phyloP scores from a whole-genome alignment of 23 tunicate genomes.

The Corella eumyota region DNA sequence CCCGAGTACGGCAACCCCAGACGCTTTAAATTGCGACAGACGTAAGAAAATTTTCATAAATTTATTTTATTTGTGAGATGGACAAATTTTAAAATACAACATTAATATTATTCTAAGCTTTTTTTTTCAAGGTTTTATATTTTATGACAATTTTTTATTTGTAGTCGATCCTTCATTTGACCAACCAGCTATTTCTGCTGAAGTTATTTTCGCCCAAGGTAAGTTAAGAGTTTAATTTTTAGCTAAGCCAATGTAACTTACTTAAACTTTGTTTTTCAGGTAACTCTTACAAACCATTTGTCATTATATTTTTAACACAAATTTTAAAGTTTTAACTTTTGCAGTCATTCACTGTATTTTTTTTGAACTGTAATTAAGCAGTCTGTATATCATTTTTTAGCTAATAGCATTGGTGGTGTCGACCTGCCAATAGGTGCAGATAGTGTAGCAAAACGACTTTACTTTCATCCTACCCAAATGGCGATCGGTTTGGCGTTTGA shows the following conservation, averaged over 20 bases:
- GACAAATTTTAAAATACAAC: background rate
- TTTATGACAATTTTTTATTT: background rate
- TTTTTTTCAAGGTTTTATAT: no score
- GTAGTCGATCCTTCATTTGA: conserved; percentile 2
- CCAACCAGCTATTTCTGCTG: conserved; percentile 9
- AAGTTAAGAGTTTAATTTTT: background rate
- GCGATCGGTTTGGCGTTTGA: conserved; percentile 56
- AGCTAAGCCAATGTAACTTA: background rate
- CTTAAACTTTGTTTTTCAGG: background rate
- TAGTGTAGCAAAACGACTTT: conserved; percentile 26
- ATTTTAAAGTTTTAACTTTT: no score
- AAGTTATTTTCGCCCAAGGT: conserved; percentile 22
- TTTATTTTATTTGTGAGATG: background rate
- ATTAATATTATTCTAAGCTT: no score
- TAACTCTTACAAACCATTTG: conserved; percentile 1
- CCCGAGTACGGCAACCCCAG: conserved; percentile 6
- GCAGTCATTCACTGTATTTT: no score
- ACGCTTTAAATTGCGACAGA: conserved; percentile 29
- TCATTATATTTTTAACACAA: background rate
- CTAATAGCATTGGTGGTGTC: conserved; percentile 27
- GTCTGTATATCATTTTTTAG: conserved; percentile 11
- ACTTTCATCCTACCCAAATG: conserved; percentile 34
- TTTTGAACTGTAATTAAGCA: no score
- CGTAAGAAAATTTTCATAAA: no score
- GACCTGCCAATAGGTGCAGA: conserved; percentile 34